Evolutionary conservation across 2,888 invertebrate species (phyloP), one percentile per base, ranked within the genome.

Genomic region (Lacanobia oleracea): DNA sequence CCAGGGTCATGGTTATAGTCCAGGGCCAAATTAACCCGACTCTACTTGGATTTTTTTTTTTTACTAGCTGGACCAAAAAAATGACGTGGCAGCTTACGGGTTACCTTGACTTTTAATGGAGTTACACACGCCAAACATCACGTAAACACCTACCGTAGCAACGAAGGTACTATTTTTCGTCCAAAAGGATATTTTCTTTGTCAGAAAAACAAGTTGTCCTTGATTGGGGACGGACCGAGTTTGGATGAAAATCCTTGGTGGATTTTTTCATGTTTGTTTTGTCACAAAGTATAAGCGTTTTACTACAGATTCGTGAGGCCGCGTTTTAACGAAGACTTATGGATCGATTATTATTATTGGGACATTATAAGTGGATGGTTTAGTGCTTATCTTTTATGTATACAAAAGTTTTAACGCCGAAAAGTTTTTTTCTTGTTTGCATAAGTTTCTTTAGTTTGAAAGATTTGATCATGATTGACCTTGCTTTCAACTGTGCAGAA

Each of bases 301-400:
- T 85, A 81, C 78, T 86, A 71, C 48, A 50, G 75, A 81, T 83
- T 79, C 85, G 89, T 87, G 87, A 87, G 87, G 86, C 85, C 83
- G 92, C 91, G 92, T 92, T 90, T 91, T 87, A 90, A 89, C 86
- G 63, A 87, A 88, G 79, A 84, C 79, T 82, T 83, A 83, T 67
- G 69, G 72, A 75, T 74, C 67, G 66, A 68, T 79, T 76, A 73
- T 74, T 78, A 51, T 82, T 69, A 66, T 67, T 56, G 53, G 43
- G 43, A 40, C 50, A 51, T 69, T 27, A 16, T 64, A 69, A 79
- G 23, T 50, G 50, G 63, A 53, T 56, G 45, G n/a, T 64, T 57
- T 67, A 45, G 12, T 14, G 6, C 7, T 16, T 64, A 21, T 6
- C 21, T 51, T 12, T 51, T 23, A 14, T 48, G 48, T 48, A 18